Evolutionary conservation across 2,113 vertebrate species (phyloP), one percentile per base, ranked within the genome.

Genomic region (Phalacrocorax carbo): DNA sequence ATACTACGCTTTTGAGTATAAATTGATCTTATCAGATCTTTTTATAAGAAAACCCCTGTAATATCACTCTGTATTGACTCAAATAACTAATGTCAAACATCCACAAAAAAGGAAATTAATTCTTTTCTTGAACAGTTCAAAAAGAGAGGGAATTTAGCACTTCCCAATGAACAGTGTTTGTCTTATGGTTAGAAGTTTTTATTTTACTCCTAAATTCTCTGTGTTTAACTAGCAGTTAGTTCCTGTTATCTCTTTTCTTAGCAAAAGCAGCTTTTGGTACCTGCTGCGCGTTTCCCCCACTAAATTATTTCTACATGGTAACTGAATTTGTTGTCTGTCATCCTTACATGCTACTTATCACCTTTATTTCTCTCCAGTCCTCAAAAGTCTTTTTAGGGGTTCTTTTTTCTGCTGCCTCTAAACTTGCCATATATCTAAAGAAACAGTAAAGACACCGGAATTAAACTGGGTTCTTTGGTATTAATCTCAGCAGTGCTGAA

Each of bases 391-490:
- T n/a, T 58, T 58, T 32, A 73, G 20, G 11, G 3, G 8, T 21
- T 52, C 7, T 42, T 58, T 55, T 54, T 38, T 10, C 21, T 54
- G 4, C 30, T 16, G 4, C 66, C 32, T 40, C 51, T 61, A 61
- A 66, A 61, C 18, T 40, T 61, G 27, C 9, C 57, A 38, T 40
- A 76, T 61, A 51, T 11, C 23, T 51, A 19, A 89, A 61, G 51
- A 51, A 80, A 61, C 3, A 61, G 18, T 19, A 69, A 51, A 58
- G 49, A 8, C 52, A n/a, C 7, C 3, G 49, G 13, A 62, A 73
- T 44, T 23, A 26, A 78, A 23, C 7, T 0, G 0, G 1, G 26
- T 20, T 32, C 27, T 73, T 57, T 62, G 54, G 5, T 51, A 46
- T 72, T 36, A 60, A 52, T 16, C 78, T 71, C 68, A 84, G 14